These are phyloP conservation scores for Macheiramphus alcinus DNA, from an alignment of 2,113 vertebrate genomes.

Conservation along the genomic window DNA sequence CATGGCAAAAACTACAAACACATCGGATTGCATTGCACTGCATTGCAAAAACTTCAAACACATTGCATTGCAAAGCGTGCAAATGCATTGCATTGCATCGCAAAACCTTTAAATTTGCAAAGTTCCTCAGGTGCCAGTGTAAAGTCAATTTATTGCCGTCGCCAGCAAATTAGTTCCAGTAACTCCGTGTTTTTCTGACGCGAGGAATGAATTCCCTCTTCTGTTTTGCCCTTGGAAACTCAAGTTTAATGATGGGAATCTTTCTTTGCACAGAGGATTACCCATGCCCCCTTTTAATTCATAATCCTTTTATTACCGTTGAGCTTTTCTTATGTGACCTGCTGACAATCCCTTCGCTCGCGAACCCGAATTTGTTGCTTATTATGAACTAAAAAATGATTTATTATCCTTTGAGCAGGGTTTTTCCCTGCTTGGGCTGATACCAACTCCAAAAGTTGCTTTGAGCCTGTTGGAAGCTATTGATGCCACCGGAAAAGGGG, in stretches of 20 bases:
- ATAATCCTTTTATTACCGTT: not conserved
- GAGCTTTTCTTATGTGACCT: not conserved
- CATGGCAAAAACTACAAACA: not conserved
- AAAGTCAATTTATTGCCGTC: not conserved
- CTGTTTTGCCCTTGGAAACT: not conserved
- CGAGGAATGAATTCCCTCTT: not conserved
- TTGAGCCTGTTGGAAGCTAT: fast-evolving
- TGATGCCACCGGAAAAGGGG: not conserved
- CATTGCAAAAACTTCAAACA: too few species aligned
- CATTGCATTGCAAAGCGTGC: not conserved
- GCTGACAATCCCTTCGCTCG: not conserved
- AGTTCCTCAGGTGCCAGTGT: fast-evolving
- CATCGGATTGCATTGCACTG: too few species aligned
- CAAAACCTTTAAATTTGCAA: not conserved
- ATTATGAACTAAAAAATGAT: not conserved
- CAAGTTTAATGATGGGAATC: not conserved
- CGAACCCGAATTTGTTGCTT: not conserved
- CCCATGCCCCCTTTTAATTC: not conserved
- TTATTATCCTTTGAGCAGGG: not conserved
- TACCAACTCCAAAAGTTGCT: not conserved
- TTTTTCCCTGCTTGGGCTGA: not conserved
- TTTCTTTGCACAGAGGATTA: not conserved
- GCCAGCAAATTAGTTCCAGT: not conserved
- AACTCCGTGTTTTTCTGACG: not conserved
- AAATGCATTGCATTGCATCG: fast-evolving